Conservation (phyloP, 1,140 invertebrate genomes). For the Oreohelix idahoensis region DNA sequence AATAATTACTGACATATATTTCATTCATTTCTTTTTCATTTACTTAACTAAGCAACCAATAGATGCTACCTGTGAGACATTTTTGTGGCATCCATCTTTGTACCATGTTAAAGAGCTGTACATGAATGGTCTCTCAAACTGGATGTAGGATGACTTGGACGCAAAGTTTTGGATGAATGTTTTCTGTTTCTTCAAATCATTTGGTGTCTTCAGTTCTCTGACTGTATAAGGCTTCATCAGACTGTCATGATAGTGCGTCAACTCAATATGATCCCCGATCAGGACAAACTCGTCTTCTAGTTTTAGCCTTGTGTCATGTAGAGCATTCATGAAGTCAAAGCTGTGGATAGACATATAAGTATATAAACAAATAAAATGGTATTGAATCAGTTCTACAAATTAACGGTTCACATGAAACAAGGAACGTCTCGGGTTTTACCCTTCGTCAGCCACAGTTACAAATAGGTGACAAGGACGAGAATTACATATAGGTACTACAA, state of each 20-base stretch:
- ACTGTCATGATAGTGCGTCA: slow-evolving; percentile 36
- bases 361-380: too few species aligned
- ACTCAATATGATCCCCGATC: slow-evolving; percentile 45
- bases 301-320: slow-evolving; percentile 53
- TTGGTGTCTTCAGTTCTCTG: slow-evolving; percentile 50
- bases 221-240: slow-evolving; percentile 52
- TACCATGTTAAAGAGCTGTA: slow-evolving; percentile 63
- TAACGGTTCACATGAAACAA: too few species aligned
- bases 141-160: slow-evolving; percentile 46
- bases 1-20: too few species aligned
- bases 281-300: slow-evolving; percentile 57
- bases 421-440: too few species aligned
- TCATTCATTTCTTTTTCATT: too few species aligned
- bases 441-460: too few species aligned
- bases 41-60: too few species aligned
- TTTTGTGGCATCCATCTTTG: slow-evolving; percentile 59
- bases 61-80: slow-evolving; percentile 47
- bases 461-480: too few species aligned
- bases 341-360: background rate
- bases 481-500: too few species aligned
- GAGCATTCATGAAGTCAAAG: slow-evolving; percentile 46
- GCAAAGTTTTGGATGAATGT: slow-evolving; percentile 31
- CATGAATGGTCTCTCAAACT: slow-evolving; percentile 63
- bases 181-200: slow-evolving; percentile 38
- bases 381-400: too few species aligned